Evolutionary conservation across 2,888 invertebrate genomes (phyloP).

Genomic region (Adineta ricciae): DNA sequence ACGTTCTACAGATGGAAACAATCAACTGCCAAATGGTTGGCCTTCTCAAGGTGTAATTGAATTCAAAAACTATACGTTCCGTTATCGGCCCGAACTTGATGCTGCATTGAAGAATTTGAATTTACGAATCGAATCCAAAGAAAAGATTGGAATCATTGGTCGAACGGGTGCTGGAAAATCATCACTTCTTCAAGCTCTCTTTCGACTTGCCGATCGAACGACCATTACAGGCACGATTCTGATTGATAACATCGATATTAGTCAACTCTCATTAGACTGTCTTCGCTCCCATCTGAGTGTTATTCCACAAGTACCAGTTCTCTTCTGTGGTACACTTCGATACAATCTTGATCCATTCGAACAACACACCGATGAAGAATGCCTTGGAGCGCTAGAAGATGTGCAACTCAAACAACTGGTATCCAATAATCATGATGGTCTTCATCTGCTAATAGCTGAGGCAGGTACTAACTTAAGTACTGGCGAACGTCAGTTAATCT

Average conservation of each 20-base stretch:
- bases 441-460: slow-evolving; percentile 41
- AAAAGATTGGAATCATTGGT: slow-evolving; percentile 61
- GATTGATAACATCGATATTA: slow-evolving; percentile 63
- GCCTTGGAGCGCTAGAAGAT: slow-evolving; percentile 46
- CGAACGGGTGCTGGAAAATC: slow-evolving; percentile 55
- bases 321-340: slow-evolving; percentile 34
- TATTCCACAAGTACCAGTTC: background rate
- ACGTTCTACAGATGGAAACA: slow-evolving; percentile 51
- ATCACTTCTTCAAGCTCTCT: slow-evolving; percentile 64
- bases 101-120: slow-evolving; percentile 59
- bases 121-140: slow-evolving; percentile 48
- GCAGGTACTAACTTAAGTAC: slow-evolving; percentile 37
- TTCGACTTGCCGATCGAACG: slow-evolving; percentile 65
- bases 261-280: slow-evolving; percentile 57
- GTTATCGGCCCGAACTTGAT: slow-evolving; percentile 59
- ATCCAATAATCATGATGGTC: slow-evolving; percentile 41
- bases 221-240: slow-evolving; percentile 61
- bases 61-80: slow-evolving; percentile 54
- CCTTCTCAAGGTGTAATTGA: slow-evolving; percentile 47
- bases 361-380: slow-evolving; percentile 40
- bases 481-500: slow-evolving; percentile 43
- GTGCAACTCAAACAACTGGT: slow-evolving; percentile 39
- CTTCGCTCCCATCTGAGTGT: slow-evolving; percentile 2
- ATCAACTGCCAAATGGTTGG: slow-evolving; percentile 47
- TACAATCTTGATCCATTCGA: slow-evolving; percentile 46